Evolutionary conservation across 1,140 invertebrate genomes (phyloP), one percentile per base, ranked within the genome.

Genomic region (Elymnias hypermnestra): DNA sequence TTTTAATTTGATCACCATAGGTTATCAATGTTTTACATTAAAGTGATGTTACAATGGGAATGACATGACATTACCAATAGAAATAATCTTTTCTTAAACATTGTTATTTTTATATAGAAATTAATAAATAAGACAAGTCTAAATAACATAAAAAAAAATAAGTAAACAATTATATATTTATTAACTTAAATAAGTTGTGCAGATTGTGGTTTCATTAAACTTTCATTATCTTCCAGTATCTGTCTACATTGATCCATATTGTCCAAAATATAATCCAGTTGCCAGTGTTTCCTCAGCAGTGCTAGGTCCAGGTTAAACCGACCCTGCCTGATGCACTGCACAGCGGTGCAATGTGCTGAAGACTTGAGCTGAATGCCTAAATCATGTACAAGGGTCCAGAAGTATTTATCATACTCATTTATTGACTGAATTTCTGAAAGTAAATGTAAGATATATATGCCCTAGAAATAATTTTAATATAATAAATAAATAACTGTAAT

Each of bases 281-380:
- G 89, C 94, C 96, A 98, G 56, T 97, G 91, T 84, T 97, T 95
- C 17, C 89, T 83, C 1, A 98, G 78, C 3, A 98, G 75, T 6
- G 95, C 91, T 62, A 93, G 78, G 0, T 94, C 86, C 3, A 94
- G 36, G n/a, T 88, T 89, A 72, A 98, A 98, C 62, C 92, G 89
- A 10, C 94, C 95, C 66, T 94, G 93, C 19, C 94, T 89, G 10
- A 95, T 90, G 64, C 95, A 95, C 42, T 94, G 91, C 5, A 98
- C 85, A 31, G 90, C 89, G 0, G 90, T 91, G 66, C 94, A 95
- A 46, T 93, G 89, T 1, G 97, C 97, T n/a, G 89, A 89, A 15
- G 91, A 91, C 59, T 93, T 92, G 12, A 98, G 63, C 68, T 92
- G 88, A 0, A 94, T 66, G 1, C 95, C 97, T 31, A 98, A 79